Evolutionary conservation across 2,113 vertebrate species (phyloP).

Genomic region (Dolichallabes microphthalmus): DNA sequence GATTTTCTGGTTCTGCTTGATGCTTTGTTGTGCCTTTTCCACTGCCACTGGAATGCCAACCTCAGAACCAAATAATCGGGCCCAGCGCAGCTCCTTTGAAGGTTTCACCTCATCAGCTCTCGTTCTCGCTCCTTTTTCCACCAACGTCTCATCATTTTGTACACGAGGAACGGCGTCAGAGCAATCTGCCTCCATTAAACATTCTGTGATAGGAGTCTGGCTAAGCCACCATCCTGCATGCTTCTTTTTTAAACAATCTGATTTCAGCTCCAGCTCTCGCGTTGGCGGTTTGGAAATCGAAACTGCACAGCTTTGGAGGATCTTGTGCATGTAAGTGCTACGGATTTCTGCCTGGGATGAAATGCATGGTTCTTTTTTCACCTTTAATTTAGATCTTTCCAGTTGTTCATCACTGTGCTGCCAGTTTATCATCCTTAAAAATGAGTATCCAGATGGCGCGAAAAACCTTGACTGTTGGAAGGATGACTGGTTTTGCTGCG

Average conservation of each 20-base stretch:
- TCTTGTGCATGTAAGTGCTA: background rate
- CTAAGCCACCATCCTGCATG: conserved; percentile 57
- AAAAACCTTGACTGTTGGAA: background rate
- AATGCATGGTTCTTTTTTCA: background rate
- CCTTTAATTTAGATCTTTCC: background rate
- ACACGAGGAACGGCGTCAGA: conserved; percentile 72
- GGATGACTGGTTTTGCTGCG: background rate
- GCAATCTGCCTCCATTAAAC: conserved; percentile 69
- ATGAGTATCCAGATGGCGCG: conserved; percentile 19
- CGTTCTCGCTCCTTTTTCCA: conserved; percentile 66
- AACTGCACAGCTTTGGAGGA: conserved; percentile 8
- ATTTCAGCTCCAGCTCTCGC: conserved; percentile 43
- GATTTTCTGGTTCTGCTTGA: conserved; percentile 57
- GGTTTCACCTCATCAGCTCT: conserved; percentile 64
- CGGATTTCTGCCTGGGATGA: background rate
- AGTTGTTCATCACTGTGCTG: background rate
- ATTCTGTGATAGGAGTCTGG: conserved; percentile 70
- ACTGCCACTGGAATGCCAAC: conserved; percentile 43
- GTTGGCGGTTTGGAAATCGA: conserved; percentile 26
- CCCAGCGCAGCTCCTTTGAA: conserved; percentile 67
- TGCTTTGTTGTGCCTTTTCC: conserved; percentile 48
- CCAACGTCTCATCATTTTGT: conserved; percentile 68
- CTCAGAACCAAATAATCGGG: conserved; percentile 73
- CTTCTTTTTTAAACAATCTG: conserved; percentile 56
- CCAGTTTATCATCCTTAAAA: conserved; percentile 18